Evolutionary conservation across 2,797 vertebrate genomes (phyloP).

Genomic region (Natrix natrix): DNA sequence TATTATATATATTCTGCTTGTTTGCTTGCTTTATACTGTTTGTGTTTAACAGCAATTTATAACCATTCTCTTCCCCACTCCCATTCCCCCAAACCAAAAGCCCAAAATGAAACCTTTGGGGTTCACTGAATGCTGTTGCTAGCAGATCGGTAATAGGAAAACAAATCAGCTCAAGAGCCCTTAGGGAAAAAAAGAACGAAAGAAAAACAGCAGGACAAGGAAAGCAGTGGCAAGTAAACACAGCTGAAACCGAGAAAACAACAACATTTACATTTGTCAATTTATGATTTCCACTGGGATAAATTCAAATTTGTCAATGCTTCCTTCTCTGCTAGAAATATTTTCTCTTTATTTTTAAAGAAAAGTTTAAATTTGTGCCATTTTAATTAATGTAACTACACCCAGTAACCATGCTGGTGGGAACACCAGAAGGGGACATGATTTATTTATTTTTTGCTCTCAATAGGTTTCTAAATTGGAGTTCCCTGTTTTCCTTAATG

Average conservation of each 20-base stretch:
- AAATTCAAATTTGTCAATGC: not conserved
- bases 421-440: not conserved
- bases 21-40: not conserved
- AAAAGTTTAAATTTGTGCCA: not conserved
- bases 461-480: not conserved
- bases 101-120: not conserved
- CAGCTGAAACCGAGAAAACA: conserved; percentile 58
- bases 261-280: conserved; percentile 46
- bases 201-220: conserved; percentile 25
- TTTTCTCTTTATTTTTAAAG: not conserved
- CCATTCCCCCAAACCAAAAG: not conserved
- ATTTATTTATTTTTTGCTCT: not conserved
- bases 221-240: conserved; percentile 58
- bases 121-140: not conserved
- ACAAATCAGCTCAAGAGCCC: conserved; percentile 48
- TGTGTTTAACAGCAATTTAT: not conserved
- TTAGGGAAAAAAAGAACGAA: conserved; percentile 22
- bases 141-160: conserved; percentile 38
- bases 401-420: not conserved
- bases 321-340: not conserved
- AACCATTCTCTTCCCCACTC: not conserved
- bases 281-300: conserved; percentile 35
- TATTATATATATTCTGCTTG: not conserved
- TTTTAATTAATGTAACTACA: not conserved
- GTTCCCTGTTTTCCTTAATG: not conserved